Percentiles rank a stretch among this genome's conserved stretches.
These are phyloP conservation scores for Alces alces DNA, from an alignment of 2,113 vertebrate species.

Conservation along the genomic window DNA sequence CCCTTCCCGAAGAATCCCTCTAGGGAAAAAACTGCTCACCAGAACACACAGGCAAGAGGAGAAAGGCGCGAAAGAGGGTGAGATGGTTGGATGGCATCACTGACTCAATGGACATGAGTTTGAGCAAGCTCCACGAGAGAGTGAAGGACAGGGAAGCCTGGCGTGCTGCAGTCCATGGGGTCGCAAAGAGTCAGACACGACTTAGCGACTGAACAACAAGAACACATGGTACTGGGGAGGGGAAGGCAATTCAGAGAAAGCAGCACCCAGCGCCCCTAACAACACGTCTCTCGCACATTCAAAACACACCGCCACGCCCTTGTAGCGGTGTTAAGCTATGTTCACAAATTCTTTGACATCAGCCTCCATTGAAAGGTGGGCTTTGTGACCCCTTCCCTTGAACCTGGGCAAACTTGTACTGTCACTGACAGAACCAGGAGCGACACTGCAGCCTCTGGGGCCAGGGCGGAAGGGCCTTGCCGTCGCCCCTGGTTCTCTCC, in stretches of 20 bases:
- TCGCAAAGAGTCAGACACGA: not conserved
- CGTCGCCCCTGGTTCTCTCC: not conserved
- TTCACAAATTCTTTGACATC: not conserved
- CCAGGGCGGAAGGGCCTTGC: not conserved
- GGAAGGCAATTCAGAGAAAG: not conserved
- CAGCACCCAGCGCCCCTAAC: no score
- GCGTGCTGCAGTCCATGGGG: fast-evolving
- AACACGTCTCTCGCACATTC: not conserved
- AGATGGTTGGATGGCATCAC: not conserved
- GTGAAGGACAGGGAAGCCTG: not conserved
- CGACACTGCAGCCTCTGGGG: not conserved
- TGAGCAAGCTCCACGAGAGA: not conserved
- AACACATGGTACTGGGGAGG: no score
- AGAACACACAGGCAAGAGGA: not conserved
- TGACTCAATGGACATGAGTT: not conserved
- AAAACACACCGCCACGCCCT: not conserved
- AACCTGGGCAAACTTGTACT: not conserved
- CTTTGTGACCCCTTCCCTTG: not conserved
- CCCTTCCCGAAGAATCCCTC: not conserved
- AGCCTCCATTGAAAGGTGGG: not conserved
- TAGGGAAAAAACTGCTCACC: not conserved
- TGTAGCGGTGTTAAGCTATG: not conserved
- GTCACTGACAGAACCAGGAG: not conserved
- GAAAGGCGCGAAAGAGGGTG: not conserved
- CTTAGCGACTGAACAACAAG: not conserved